Base-by-base conservation (phyloP, 2,888 invertebrate species). In the Pheosia tremula region DNA sequence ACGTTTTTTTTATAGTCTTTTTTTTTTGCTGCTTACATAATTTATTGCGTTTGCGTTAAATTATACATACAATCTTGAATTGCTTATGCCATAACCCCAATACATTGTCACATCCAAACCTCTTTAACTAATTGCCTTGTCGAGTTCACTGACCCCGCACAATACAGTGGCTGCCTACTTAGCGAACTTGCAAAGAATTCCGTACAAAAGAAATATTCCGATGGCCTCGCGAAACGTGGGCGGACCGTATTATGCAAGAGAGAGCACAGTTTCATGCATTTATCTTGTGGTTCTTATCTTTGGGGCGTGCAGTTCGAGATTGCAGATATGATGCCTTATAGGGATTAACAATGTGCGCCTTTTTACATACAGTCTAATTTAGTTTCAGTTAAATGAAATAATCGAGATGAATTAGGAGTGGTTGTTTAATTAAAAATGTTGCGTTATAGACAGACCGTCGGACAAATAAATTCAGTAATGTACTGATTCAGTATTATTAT, bases 181-280 rank as follows among this genome's bases (percentile, higher is more conserved):
- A 55, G 62, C 53, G 13, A 65, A 72, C 62, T 66, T 61, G 43
- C 50, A 67, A 69, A 59, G 68, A 73, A 66, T 67, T 63, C 62
- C 49, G 58, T 59, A 65, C 57, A 64, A 67, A 64, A 66, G 64
- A 71, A 71, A 68, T 70, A 67, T 64, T 72, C 62, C 61, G 65
- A 69, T 57, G 62, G 62, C 70, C 67, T 74, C 58, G 63, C 62
- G 63, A 65, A 77, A 70, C 62, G 69, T 69, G 65, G 66, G 65
- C 63, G 66, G 50, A 57, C 61, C 56, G 56, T 39, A 71, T 83
- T 82, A 81, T 83, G 81, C 79, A 84, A 84, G 71, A 57, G 70
- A 75, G 79, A 73, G 82, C 81, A 84, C 81, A 81, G 80, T 79
- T 75, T 78, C 67, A 60, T 77, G 69, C 67, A 69, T 66, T n/a